Percentiles rank a stretch among this genome's conserved stretches.
Evolutionary conservation across 2,888 invertebrate species (phyloP).

Genomic region (Cerceris rybyensis): DNA sequence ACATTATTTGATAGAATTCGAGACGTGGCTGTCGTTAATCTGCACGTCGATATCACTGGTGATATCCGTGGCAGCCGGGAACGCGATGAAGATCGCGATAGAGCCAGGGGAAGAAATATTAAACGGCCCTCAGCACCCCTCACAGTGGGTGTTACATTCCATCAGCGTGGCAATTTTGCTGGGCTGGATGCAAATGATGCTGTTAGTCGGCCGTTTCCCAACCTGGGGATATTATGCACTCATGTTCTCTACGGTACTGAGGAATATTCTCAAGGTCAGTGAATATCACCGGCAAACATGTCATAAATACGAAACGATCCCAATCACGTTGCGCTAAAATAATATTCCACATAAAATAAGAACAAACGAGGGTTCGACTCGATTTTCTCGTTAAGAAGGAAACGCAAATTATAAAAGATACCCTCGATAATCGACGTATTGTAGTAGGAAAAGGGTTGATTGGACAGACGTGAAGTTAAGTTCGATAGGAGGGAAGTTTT

Average conservation of each 20-base stretch:
- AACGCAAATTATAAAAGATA: too few relatives aligned
- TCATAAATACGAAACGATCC: not conserved
- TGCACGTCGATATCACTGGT: constrained; percentile 77
- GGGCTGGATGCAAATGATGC: constrained; percentile 84
- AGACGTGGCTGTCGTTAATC: constrained; percentile 80
- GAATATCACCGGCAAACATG: constrained; percentile 18
- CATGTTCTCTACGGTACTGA: constrained; percentile 84
- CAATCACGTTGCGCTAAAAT: not conserved
- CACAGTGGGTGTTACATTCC: constrained; percentile 80
- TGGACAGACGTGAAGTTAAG: constrained; percentile 20
- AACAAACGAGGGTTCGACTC: too few relatives aligned
- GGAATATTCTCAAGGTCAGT: constrained; percentile 83
- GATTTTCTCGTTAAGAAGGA: too few relatives aligned
- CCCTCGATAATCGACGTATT: too few relatives aligned
- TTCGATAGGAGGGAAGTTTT: constrained; percentile 38
- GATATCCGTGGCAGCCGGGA: constrained; percentile 64
- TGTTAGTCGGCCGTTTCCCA: constrained; percentile 83
- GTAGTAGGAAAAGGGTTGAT: too few relatives aligned
- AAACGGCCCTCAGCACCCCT: constrained; percentile 50
- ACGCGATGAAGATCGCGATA: constrained; percentile 4
- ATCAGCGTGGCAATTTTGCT: constrained; percentile 82
- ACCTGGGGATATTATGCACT: constrained; percentile 84
- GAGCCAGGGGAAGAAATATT: constrained; percentile 33
- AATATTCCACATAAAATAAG: too few relatives aligned
- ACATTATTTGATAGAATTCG: constrained; percentile 79